A percentile compares a stretch with the other conserved stretches of the same genome.
phyloP scores from a whole-genome alignment of 30 jellyfish, hydroid and myxozoan genomes.

The Hydractinia echinata region DNA sequence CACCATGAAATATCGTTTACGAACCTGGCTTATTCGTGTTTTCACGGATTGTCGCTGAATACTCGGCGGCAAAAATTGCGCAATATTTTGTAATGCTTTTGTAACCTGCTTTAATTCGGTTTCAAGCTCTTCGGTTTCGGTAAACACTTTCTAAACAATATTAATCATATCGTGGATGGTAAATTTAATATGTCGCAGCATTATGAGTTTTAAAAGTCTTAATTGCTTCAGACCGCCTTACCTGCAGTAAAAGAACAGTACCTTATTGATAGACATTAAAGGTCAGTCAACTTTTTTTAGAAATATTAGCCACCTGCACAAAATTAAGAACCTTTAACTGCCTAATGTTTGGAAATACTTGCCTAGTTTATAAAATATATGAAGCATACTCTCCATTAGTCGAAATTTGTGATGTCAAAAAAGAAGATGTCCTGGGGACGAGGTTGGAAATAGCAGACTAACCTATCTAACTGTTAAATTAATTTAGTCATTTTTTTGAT shows the following conservation, averaged over 20 bases:
- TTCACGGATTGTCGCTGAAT: conserved; percentile 46
- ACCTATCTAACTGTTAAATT: neutral
- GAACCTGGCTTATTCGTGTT: conserved; percentile 42
- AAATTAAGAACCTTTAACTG: too few species aligned
- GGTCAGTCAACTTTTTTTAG: neutral
- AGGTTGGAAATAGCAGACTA: neutral
- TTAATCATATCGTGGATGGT: neutral
- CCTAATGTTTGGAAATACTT: too few species aligned
- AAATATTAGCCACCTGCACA: too few species aligned
- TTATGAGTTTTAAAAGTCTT: neutral
- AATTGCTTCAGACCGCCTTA: too few species aligned
- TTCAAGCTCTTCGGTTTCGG: conserved; percentile 50
- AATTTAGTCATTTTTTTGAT: neutral
- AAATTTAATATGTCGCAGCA: neutral
- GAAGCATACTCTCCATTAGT: too few species aligned
- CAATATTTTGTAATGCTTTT: conserved; percentile 47
- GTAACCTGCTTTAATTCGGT: conserved; percentile 36
- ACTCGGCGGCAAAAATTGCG: conserved; percentile 74
- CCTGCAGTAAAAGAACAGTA: too few species aligned
- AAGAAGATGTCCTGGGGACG: too few species aligned
- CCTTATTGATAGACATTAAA: too few species aligned
- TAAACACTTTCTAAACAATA: conserved; percentile 34
- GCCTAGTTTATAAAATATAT: too few species aligned
- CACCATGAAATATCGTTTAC: conserved; percentile 41
- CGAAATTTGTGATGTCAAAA: too few species aligned